Conservation (phyloP, 2,888 invertebrate genomes). For the Xanthorhoe spadicearia region DNA sequence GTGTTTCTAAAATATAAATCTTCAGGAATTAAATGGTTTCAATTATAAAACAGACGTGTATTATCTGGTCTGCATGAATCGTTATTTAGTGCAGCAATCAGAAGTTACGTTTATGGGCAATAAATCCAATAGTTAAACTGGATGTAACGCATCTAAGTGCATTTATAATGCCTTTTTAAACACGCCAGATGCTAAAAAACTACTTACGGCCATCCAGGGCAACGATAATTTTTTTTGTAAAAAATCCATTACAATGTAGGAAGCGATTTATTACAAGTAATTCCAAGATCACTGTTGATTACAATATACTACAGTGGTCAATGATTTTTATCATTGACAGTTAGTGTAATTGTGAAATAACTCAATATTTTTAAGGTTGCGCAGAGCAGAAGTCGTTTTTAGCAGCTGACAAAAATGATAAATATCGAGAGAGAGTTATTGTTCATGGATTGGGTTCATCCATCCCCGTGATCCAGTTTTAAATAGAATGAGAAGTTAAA, state of each 20-base stretch:
- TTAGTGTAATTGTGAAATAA: too few relatives aligned
- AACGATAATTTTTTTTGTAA: background rate
- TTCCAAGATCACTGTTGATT: too few relatives aligned
- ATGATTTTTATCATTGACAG: too few relatives aligned
- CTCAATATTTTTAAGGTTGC: too few relatives aligned
- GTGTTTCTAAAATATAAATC: too few relatives aligned
- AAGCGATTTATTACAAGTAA: background rate
- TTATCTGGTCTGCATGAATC: slow-evolving; percentile 34
- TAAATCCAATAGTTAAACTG: slow-evolving; percentile 45
- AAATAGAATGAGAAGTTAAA: too few relatives aligned
- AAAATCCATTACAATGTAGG: background rate
- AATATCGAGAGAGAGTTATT: too few relatives aligned
- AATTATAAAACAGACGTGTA: slow-evolving; percentile 21
- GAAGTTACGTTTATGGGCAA: slow-evolving; percentile 47
- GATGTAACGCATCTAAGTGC: slow-evolving; percentile 28
- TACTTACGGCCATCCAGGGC: background rate
- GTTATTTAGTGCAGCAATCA: slow-evolving; percentile 44
- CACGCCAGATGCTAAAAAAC: slow-evolving; percentile 14
- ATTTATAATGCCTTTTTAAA: slow-evolving; percentile 39
- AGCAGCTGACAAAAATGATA: too few relatives aligned
- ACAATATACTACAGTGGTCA: too few relatives aligned
- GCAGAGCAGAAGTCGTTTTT: too few relatives aligned
- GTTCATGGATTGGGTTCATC: too few relatives aligned
- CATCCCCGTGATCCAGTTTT: too few relatives aligned
- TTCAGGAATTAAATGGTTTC: background rate